These are phyloP conservation scores for Novumbra hubbsi DNA, from an alignment of 2,797 vertebrate genomes.

Conservation along the genomic window DNA sequence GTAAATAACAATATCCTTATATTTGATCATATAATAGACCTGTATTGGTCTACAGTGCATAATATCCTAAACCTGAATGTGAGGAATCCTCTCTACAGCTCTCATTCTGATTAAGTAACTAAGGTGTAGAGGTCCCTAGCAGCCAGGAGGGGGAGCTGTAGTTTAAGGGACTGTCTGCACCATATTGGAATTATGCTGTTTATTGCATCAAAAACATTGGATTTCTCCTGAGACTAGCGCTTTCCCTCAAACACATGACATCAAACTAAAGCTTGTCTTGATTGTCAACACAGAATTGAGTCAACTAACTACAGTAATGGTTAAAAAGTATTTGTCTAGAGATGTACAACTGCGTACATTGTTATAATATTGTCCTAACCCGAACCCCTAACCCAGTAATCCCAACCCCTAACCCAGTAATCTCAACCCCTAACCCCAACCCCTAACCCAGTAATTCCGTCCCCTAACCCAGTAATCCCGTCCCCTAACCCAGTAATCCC, in stretches of 20 bases:
- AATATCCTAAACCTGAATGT: slow-evolving; percentile 1
- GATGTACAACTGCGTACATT: not conserved
- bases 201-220: slow-evolving; percentile 2
- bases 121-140: not conserved
- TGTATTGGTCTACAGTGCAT: not conserved
- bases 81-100: not conserved
- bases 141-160: not conserved
- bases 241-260: not conserved
- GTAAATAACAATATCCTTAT: not conserved
- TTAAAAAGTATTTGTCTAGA: not conserved
- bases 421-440: too few species aligned
- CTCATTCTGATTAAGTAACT: not conserved
- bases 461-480: too few species aligned
- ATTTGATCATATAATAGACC: not conserved
- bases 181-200: not conserved
- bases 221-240: not conserved
- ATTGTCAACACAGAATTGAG: slow-evolving; percentile 8
- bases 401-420: too few species aligned
- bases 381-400: not conserved
- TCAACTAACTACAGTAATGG: slow-evolving; percentile 3
- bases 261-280: not conserved
- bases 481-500: too few species aligned
- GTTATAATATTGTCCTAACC: not conserved
- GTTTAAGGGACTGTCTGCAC: not conserved
- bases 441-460: not conserved